Conservation (phyloP, 2,888 invertebrate genomes). For the Tupiocoris notatus region DNA sequence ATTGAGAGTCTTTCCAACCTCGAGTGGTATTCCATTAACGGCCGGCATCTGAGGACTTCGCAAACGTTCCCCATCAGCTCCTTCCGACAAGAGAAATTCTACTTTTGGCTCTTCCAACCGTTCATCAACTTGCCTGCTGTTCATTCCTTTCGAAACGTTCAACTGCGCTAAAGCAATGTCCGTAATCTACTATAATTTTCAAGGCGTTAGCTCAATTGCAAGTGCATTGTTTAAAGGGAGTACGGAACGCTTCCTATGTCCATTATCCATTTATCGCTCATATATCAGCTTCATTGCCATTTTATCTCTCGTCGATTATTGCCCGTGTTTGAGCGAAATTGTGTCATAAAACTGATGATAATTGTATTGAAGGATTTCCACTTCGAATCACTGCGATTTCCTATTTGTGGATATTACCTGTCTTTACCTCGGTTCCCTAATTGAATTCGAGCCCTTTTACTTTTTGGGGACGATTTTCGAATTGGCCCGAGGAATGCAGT, state of each 20-base stretch:
- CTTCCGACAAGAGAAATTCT: not conserved
- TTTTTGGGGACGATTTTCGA: slow-evolving; percentile 31
- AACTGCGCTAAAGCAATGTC: not conserved
- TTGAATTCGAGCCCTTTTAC: slow-evolving; percentile 30
- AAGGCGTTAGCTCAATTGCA: not conserved
- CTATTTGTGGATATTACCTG: too few relatives aligned
- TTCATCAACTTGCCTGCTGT: not conserved
- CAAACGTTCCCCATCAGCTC: not conserved
- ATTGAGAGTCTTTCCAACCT: not conserved
- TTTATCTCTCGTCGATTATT: too few relatives aligned
- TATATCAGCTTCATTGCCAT: too few relatives aligned
- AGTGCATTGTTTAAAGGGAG: too few relatives aligned
- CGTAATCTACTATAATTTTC: not conserved
- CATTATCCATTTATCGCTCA: not conserved
- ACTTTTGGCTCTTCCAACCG: not conserved
- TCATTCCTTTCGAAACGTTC: not conserved
- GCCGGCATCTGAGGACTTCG: not conserved
- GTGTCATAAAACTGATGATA: too few relatives aligned
- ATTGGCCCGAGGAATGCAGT: slow-evolving; percentile 36
- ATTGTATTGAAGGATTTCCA: too few relatives aligned
- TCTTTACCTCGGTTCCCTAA: not conserved
- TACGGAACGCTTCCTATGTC: slow-evolving; percentile 17
- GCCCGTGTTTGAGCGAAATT: too few relatives aligned
- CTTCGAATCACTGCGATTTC: too few relatives aligned
- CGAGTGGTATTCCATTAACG: not conserved